phyloP scores from a whole-genome alignment of 2,797 vertebrate genomes.

The Merluccius polli region DNA sequence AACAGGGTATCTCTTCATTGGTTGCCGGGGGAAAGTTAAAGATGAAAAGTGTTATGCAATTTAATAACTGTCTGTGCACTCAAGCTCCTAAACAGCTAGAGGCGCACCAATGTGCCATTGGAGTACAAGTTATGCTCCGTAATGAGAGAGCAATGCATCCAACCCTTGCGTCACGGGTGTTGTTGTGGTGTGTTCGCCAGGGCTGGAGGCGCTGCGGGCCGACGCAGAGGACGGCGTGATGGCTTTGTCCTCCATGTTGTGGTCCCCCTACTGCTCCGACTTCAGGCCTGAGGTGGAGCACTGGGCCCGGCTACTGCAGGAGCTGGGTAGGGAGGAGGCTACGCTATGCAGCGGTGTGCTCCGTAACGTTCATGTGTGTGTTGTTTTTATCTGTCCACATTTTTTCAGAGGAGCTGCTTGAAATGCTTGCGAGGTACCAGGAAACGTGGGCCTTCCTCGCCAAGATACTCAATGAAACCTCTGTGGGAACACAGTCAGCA shows the following conservation, averaged over 20 bases:
- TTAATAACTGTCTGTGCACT: neutral
- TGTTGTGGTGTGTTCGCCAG: slow-evolving; percentile 53
- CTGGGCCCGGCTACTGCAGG: slow-evolving; percentile 67
- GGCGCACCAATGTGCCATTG: neutral
- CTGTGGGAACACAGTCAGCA: slow-evolving; percentile 45
- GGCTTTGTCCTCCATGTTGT: slow-evolving; percentile 69
- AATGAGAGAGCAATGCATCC: neutral
- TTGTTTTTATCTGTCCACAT: slow-evolving; percentile 18
- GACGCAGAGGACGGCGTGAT: slow-evolving; percentile 73
- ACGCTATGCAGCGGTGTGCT: neutral
- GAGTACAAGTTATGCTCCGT: neutral
- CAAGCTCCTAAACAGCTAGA: neutral
- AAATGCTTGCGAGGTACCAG: slow-evolving; percentile 77
- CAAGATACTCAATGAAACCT: slow-evolving; percentile 68
- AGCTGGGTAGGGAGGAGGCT: slow-evolving; percentile 66
- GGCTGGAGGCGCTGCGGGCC: slow-evolving; percentile 60
- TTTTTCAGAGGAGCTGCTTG: slow-evolving; percentile 67
- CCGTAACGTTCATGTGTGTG: neutral
- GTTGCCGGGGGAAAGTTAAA: neutral
- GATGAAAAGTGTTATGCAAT: neutral
- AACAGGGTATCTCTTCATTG: neutral
- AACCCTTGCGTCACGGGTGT: neutral
- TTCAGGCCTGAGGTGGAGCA: slow-evolving; percentile 62
- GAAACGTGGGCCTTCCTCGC: slow-evolving; percentile 79
- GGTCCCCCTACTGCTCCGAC: slow-evolving; percentile 60